Evolutionary conservation across 1,140 invertebrate species (phyloP).

Genomic region (Tetragnatha versicolor): DNA sequence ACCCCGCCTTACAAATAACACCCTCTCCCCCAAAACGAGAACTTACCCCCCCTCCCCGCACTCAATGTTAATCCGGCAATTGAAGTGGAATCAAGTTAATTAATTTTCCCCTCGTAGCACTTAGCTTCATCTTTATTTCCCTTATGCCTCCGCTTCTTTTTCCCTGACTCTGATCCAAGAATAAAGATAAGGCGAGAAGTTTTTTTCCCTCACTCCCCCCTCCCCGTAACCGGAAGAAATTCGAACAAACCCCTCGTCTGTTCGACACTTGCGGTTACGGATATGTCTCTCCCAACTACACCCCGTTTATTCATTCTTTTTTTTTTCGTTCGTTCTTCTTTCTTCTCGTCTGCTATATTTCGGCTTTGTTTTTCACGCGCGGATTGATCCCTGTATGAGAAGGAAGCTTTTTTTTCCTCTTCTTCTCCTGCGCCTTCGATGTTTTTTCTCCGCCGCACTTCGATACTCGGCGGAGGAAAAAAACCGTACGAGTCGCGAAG

Average conservation of each 20-base stretch:
- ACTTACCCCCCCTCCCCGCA: not conserved
- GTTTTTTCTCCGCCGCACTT: too few relatives aligned
- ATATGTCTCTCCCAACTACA: constrained; percentile 44
- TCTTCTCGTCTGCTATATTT: constrained; percentile 23
- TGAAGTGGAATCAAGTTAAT: constrained; percentile 47
- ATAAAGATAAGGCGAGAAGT: constrained; percentile 41
- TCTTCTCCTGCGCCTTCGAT: too few relatives aligned
- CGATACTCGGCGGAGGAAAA: too few relatives aligned
- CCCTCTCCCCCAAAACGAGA: not conserved
- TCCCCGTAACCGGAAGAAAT: constrained; percentile 47
- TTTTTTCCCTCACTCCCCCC: constrained; percentile 13
- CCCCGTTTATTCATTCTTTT: not conserved
- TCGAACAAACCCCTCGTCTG: constrained; percentile 45
- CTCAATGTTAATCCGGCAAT: constrained; percentile 41
- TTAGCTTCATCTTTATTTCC: constrained; percentile 26
- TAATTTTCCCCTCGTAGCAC: constrained; percentile 41
- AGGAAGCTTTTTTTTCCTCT: too few relatives aligned
- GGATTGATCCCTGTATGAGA: constrained; percentile 51
- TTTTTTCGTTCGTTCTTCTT: not conserved
- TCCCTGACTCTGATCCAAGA: constrained; percentile 26
- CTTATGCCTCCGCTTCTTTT: constrained; percentile 8
- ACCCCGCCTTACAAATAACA: not conserved
- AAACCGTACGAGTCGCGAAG: too few relatives aligned
- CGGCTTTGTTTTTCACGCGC: constrained; percentile 47
- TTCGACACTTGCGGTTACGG: constrained; percentile 47